These are phyloP conservation scores for Opisthocomus hoazin DNA, from an alignment of 2,113 vertebrate genomes.

Conservation along the genomic window DNA sequence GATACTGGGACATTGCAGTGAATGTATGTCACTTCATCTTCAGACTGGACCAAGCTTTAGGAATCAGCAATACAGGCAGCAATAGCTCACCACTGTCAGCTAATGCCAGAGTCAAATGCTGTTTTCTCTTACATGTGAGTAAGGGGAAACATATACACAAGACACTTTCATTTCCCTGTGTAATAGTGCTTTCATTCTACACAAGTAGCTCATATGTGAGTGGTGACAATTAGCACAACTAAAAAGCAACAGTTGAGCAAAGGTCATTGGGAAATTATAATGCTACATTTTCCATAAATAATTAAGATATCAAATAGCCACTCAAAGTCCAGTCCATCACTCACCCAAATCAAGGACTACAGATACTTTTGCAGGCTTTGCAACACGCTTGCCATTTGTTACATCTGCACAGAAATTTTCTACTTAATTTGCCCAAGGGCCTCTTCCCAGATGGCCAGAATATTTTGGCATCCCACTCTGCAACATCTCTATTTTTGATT, in stretches of 20 bases:
- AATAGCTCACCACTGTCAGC: background rate
- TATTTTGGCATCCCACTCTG: conserved; percentile 51
- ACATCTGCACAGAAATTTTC: conserved; percentile 28
- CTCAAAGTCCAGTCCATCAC: background rate
- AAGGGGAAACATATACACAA: background rate
- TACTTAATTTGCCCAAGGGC: conserved; percentile 31
- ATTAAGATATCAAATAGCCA: background rate
- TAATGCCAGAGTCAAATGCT: background rate
- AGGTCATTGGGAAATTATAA: background rate
- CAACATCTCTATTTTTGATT: conserved; percentile 68
- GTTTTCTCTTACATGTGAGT: background rate
- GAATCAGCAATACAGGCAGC: background rate
- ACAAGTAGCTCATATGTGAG: background rate
- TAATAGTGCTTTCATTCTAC: background rate
- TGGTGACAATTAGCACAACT: background rate
- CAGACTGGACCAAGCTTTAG: background rate
- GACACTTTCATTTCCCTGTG: background rate
- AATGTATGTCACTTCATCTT: background rate
- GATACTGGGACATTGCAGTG: too few species aligned
- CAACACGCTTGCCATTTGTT: background rate
- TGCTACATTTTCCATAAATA: conserved; percentile 2
- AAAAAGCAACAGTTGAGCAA: background rate
- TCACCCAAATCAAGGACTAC: background rate
- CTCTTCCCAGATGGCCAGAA: conserved; percentile 61
- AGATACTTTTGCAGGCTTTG: background rate